Percentiles rank a stretch among this genome's conserved stretches.
phyloP scores from a whole-genome alignment of 2,888 invertebrate species.

The Tanytarsus gracilentus region DNA sequence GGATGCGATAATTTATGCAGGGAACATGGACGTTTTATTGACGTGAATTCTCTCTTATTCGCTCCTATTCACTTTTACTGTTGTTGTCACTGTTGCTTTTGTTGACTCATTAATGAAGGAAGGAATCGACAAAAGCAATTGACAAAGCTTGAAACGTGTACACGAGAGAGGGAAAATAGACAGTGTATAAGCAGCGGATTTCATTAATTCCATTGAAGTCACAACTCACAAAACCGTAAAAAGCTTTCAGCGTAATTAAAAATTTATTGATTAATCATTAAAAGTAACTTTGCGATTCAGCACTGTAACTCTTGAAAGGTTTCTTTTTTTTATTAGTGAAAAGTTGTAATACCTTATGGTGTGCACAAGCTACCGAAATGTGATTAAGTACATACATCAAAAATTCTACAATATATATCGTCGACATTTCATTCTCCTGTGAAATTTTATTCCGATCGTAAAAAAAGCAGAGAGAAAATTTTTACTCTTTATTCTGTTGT shows the following conservation, averaged over 20 bases:
- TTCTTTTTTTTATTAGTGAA: background rate
- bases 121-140: no score
- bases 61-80: background rate
- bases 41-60: background rate
- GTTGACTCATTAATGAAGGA: slow-evolving; percentile 13
- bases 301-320: background rate
- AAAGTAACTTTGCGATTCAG: background rate
- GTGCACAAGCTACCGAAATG: no score
- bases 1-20: slow-evolving; percentile 5
- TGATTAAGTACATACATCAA: no score
- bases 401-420: no score
- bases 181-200: background rate
- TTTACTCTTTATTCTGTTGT: background rate
- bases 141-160: background rate
- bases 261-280: slow-evolving; percentile 12
- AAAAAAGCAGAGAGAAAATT: no score
- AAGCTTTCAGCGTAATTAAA: slow-evolving; percentile 12
- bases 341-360: no score
- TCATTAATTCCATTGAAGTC: background rate
- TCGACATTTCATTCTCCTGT: no score
- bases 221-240: background rate
- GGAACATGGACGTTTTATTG: slow-evolving; percentile 13
- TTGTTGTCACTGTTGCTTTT: background rate
- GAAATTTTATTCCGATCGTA: background rate
- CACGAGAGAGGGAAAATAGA: background rate